These are phyloP conservation scores for Gari tellinella DNA, from an alignment of 2,888 invertebrate genomes.

Conservation along the genomic window DNA sequence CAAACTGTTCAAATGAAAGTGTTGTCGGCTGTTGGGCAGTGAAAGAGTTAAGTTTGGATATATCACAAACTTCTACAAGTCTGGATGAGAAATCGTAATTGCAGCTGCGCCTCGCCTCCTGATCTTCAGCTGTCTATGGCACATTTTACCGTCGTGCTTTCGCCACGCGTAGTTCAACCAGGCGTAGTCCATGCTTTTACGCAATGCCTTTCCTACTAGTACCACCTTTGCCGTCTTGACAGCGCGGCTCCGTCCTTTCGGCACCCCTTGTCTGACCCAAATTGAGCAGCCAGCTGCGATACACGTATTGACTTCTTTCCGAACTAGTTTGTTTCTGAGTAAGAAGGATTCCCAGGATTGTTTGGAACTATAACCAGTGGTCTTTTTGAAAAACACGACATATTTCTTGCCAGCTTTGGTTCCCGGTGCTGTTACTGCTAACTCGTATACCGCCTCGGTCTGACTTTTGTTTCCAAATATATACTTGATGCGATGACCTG, in stretches of 20 bases:
- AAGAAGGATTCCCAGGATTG: conserved; percentile 53
- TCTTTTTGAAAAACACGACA: conserved; percentile 53
- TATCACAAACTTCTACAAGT: conserved; percentile 1
- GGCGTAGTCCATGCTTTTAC: conserved; percentile 66
- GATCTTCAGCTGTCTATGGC: conserved; percentile 28
- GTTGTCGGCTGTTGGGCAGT: no score
- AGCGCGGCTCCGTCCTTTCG: conserved; percentile 12
- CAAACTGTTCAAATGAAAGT: no score
- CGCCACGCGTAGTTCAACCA: conserved; percentile 60
- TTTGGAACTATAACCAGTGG: conserved; percentile 14
- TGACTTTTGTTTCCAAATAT: conserved; percentile 38
- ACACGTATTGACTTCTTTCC: conserved; percentile 50
- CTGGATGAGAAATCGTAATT: conserved; percentile 16
- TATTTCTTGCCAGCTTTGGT: conserved; percentile 52
- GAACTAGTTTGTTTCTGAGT: conserved; percentile 31
- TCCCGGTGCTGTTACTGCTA: conserved; percentile 56
- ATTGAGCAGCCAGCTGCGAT: conserved; percentile 52
- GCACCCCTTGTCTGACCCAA: conserved; percentile 54
- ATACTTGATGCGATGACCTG: conserved; percentile 46
- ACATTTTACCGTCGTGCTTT: conserved; percentile 1
- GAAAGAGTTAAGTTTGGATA: no score
- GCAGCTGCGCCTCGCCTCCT: conserved; percentile 15
- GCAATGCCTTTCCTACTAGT: conserved; percentile 38
- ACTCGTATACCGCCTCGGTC: conserved; percentile 57
- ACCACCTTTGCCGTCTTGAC: conserved; percentile 3